These are phyloP conservation scores for Mamestra configurata DNA, from an alignment of 1,140 invertebrate genomes.

Conservation along the genomic window DNA sequence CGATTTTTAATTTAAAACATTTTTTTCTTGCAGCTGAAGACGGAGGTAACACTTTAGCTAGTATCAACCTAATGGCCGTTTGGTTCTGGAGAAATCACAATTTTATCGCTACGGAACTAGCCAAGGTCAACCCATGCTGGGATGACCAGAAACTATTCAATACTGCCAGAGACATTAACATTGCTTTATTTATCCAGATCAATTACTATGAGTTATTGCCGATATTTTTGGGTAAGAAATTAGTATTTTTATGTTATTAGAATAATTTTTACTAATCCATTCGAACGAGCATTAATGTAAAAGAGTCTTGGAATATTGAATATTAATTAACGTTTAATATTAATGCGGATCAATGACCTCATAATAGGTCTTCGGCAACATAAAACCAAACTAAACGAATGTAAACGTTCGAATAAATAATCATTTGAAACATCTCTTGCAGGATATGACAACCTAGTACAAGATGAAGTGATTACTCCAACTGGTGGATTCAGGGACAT, in stretches of 20 bases:
- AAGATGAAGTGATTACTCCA: conserved; percentile 62
- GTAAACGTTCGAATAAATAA: too few relatives aligned
- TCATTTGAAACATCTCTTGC: not conserved
- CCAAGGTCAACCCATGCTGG: conserved; percentile 90
- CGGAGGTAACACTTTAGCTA: conserved; percentile 44
- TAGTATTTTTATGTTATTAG: too few relatives aligned
- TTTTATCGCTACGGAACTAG: conserved; percentile 88
- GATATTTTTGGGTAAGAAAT: conserved; percentile 83
- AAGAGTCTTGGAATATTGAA: too few relatives aligned
- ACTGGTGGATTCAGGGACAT: conserved; percentile 65
- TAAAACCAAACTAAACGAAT: too few relatives aligned
- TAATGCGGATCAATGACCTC: too few relatives aligned
- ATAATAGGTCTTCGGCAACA: too few relatives aligned
- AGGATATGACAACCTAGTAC: conserved; percentile 69
- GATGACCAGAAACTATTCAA: conserved; percentile 90
- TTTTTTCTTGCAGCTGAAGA: conserved; percentile 51
- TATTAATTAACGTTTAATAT: too few relatives aligned
- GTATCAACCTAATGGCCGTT: conserved; percentile 53
- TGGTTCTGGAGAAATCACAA: conserved; percentile 91
- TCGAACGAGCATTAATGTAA: too few relatives aligned
- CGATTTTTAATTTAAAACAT: too few relatives aligned
- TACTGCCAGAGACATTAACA: conserved; percentile 90
- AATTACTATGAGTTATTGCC: conserved; percentile 90
- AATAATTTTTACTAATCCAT: too few relatives aligned
- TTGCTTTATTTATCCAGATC: conserved; percentile 89